Base-by-base conservation (phyloP, 1,140 invertebrate species). In the Trissolcus basalis region DNA sequence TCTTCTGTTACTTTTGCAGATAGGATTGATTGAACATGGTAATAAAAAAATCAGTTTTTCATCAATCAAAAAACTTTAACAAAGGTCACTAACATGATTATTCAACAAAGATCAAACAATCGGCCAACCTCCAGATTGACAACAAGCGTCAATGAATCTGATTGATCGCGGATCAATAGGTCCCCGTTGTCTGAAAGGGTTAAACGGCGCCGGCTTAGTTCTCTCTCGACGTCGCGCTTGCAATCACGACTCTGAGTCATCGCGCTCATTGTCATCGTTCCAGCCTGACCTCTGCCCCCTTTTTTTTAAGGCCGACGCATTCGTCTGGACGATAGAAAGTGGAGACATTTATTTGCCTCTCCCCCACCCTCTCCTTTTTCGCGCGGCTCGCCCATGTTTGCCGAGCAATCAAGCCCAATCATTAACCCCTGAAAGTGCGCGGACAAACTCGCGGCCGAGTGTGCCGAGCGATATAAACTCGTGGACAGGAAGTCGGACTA, bases 171-270 rank as follows among this genome's bases (percentile, higher is more conserved):
- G 82, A 86, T 87, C 86, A 87, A 88, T 87, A 77, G 83, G 81
- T 83, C 82, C 70, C 79, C 68, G 72, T 72, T 64, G 74, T 55
- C 55, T 49, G 50, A 49, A 63, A 47, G 77, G 85, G 85, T 87
- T 80, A 87, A 86, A 82, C 79, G 81, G 79, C 75, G 71, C 27
- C 39, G 45, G 85, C 83, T 88, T n/a, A n/a, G n/a, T 87, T 83
- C 68, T 63, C 81, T 85, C 80, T 83, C 72, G 64, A 70, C 82
- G 80, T 85, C 86, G 81, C 80, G 78, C 79, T 81, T 79, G 83
- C 86, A 88, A 87, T 88, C 86, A 86, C 87, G 85, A 87, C 86
- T 84, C 82, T 87, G 85, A 88, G 78, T 87, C 86, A 87, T 84
- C 81, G 59, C 39, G 45, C 44, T 78, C 71, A 61, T 81, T 73